Evolutionary conservation across 2,113 vertebrate genomes (phyloP).

Genomic region (Myotis lucifugus): DNA sequence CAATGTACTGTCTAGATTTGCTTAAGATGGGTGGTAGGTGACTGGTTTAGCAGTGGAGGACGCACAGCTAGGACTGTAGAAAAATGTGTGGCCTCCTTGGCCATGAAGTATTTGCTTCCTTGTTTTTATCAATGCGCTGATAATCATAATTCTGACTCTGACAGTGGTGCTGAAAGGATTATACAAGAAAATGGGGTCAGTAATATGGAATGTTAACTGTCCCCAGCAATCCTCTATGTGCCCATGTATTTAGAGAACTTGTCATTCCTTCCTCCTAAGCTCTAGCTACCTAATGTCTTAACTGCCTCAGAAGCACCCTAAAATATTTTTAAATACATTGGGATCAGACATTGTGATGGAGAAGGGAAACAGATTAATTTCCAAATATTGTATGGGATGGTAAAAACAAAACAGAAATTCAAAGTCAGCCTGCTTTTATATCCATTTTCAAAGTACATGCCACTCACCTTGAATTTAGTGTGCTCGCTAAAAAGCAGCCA

Average conservation of each 20-base stretch:
- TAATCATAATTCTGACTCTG: not conserved
- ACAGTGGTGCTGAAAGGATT: not conserved
- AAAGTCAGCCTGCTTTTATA: not conserved
- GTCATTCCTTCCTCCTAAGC: not conserved
- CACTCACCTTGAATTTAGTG: not conserved
- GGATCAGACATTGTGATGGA: not conserved
- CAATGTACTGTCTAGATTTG: not conserved
- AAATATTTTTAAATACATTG: constrained; percentile 9
- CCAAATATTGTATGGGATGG: not conserved
- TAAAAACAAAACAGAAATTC: constrained; percentile 43
- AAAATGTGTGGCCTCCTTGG: too few relatives aligned
- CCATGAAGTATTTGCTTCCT: not conserved
- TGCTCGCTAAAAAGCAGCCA: not conserved
- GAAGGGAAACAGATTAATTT: not conserved
- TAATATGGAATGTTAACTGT: not conserved
- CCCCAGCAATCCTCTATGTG: not conserved
- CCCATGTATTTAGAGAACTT: not conserved
- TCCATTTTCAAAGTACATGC: not conserved
- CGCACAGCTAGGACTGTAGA: not conserved
- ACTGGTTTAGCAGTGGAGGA: not conserved
- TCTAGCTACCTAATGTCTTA: not conserved
- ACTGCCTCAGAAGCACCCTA: not conserved
- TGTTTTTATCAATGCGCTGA: not conserved
- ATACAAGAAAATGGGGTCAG: not conserved
- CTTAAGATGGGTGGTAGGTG: not conserved